Conservation (phyloP, 2,797 vertebrate species). For the Typhlichthys eigenmanni region DNA sequence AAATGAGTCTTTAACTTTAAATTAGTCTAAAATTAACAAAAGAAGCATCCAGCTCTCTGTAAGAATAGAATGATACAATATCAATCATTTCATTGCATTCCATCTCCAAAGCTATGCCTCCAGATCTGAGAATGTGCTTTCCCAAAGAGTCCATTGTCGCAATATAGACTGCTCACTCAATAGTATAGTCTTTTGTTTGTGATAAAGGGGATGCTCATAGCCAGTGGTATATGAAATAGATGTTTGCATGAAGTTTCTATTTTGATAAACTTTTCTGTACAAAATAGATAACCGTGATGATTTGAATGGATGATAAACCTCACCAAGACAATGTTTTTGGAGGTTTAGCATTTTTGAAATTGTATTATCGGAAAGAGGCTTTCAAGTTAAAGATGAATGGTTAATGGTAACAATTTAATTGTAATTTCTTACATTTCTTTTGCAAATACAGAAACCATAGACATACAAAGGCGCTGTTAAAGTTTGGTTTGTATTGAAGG, state of each 20-base stretch:
- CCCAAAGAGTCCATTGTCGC: constrained; percentile 48
- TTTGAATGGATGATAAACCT: too few species aligned
- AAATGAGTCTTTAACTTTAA: background rate
- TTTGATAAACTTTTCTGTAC: constrained; percentile 5
- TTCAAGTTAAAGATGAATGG: too few species aligned
- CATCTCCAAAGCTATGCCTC: constrained; percentile 48
- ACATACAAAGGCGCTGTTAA: too few species aligned
- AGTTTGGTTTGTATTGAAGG: background rate
- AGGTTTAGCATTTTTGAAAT: too few species aligned
- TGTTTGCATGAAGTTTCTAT: too few species aligned
- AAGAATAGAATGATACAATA: constrained; percentile 17
- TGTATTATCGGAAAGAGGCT: too few species aligned
- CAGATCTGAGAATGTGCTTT: constrained; percentile 62
- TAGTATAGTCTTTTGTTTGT: constrained; percentile 50
- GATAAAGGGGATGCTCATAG: constrained; percentile 48
- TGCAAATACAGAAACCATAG: background rate
- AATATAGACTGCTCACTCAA: constrained; percentile 38
- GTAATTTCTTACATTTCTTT: background rate
- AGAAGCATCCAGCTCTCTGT: background rate
- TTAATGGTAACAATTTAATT: too few species aligned
- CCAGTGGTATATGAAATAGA: constrained; percentile 12
- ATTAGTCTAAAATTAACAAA: background rate
- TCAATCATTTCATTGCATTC: constrained; percentile 50
- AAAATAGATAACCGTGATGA: too few species aligned
- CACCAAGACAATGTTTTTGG: too few species aligned